Conservation (phyloP, 2,797 vertebrate species). For the Arctocebus calabarensis region DNA sequence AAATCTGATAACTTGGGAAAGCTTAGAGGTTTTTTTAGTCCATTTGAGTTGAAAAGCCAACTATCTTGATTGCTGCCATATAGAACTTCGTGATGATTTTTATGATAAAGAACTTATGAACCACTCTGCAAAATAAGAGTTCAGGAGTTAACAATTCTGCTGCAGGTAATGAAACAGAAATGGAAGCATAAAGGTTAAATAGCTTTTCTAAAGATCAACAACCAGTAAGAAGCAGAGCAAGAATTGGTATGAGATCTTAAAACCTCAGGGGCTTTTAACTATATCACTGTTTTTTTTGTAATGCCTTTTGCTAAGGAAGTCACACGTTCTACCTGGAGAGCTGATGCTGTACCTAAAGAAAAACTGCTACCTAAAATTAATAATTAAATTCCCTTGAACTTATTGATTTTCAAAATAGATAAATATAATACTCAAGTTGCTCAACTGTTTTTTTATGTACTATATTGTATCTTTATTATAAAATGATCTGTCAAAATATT, state of each 20-base stretch:
- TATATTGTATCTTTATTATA: neutral
- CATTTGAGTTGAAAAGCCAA: neutral
- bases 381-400: neutral
- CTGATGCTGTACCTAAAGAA: neutral
- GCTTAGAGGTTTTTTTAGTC: neutral
- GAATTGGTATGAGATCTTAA: neutral
- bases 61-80: neutral
- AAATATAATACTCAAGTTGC: neutral
- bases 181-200: neutral
- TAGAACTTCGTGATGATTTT: neutral
- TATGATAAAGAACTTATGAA: neutral
- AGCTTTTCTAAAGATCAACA: conserved; percentile 18
- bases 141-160: neutral
- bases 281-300: neutral
- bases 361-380: neutral
- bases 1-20: neutral
- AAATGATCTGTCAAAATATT: neutral
- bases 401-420: neutral
- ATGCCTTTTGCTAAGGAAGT: neutral
- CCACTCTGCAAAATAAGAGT: neutral
- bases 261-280: neutral
- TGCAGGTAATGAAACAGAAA: conserved; percentile 13
- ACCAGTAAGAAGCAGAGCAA: neutral
- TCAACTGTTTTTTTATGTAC: neutral
- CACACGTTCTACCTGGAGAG: neutral